Percentiles rank a stretch among this genome's conserved stretches.
Evolutionary conservation across 2,888 invertebrate genomes (phyloP).

Genomic region (Epinotia demarniana): DNA sequence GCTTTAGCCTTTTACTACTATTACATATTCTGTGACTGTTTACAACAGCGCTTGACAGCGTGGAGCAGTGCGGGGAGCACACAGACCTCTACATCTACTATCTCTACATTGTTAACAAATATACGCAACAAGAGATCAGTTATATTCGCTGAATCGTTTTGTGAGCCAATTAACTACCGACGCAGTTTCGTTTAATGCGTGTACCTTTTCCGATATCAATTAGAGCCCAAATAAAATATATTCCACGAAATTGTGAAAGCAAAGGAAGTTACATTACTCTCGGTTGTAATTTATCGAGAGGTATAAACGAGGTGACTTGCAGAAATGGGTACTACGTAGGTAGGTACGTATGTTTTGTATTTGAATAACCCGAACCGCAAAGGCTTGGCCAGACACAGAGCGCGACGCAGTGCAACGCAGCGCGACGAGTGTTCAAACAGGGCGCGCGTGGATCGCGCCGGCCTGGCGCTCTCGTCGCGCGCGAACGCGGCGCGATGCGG

Average conservation of each 20-base stretch:
- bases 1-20: too few relatives aligned
- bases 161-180: neutral
- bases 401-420: too few relatives aligned
- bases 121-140: neutral
- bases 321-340: neutral
- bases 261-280: neutral
- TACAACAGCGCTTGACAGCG: too few relatives aligned
- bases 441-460: too few relatives aligned
- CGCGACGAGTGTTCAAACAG: too few relatives aligned
- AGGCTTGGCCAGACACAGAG: too few relatives aligned
- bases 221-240: neutral
- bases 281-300: neutral
- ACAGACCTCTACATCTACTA: too few relatives aligned
- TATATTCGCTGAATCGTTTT: neutral
- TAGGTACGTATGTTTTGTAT: neutral
- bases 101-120: neutral
- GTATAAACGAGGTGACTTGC: neutral
- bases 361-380: neutral
- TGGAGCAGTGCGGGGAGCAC: too few relatives aligned
- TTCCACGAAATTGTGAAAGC: slow-evolving; percentile 12
- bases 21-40: too few relatives aligned
- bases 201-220: neutral
- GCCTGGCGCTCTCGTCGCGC: too few relatives aligned
- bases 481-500: too few relatives aligned
- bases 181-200: neutral